These are phyloP conservation scores for Clitarchus hookeri DNA, from an alignment of 2,888 invertebrate genomes.

Conservation along the genomic window DNA sequence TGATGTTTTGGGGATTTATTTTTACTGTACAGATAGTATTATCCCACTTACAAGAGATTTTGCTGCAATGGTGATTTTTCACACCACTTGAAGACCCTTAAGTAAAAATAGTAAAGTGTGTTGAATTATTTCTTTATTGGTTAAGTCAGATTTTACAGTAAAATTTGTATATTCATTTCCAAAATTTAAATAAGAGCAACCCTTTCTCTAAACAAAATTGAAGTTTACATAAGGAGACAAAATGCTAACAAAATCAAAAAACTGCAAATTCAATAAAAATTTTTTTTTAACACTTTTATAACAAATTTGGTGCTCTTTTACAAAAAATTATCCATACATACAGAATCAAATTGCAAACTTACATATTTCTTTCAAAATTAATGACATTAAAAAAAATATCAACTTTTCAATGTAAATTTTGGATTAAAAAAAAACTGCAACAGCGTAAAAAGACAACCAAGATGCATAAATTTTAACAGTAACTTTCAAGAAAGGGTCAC, in stretches of 20 bases:
- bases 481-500: not conserved
- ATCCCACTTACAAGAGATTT: no score
- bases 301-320: not conserved
- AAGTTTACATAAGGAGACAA: not conserved
- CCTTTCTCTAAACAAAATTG: not conserved
- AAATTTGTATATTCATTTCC: not conserved
- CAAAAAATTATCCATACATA: not conserved
- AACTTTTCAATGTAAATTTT: not conserved
- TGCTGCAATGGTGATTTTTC: no score
- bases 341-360: not conserved
- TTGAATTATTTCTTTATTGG: not conserved
- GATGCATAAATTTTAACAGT: not conserved
- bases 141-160: not conserved
- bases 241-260: not conserved
- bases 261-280: not conserved
- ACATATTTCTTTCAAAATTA: not conserved
- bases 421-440: not conserved
- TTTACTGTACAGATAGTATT: no score
- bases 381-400: not conserved
- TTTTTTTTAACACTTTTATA: not conserved
- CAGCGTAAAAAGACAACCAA: not conserved
- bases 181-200: not conserved
- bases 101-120: no score
- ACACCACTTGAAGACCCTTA: no score
- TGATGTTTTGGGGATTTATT: no score